Evolutionary conservation across 2,113 vertebrate species (phyloP), one percentile per base, ranked within the genome.

Genomic region (Tricholaema leucomelas): DNA sequence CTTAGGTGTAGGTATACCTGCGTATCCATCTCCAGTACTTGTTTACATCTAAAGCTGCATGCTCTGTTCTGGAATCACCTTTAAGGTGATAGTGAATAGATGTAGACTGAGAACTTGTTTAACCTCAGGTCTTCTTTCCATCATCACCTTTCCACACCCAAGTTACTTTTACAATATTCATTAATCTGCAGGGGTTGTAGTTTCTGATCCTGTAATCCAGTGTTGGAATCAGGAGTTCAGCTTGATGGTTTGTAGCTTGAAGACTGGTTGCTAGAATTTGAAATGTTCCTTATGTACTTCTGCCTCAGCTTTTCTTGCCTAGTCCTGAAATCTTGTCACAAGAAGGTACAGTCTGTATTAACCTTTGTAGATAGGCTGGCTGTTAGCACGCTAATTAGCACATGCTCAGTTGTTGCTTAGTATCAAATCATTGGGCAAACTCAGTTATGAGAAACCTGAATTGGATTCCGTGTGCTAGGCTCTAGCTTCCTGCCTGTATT

Each of bases 381-480:
- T 88, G 54, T 52, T 88, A 82, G 75, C 48, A 65, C 30, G 2
- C 74, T 87, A 35, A 63, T 85, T 71, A 69, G 46, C 63, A 88
- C 3, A 0, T 65, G 15, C 33, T 82, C 50, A 23, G 16, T 61
- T 64, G 42, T 88, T 91, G 78, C 86, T 87, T 73, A 75, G 70
- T 75, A 91, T 15, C 88, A 90, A 74, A 28, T 56, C 80, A 44
- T 78, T 87, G 70, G 79, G 59, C 87, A 80, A 88, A 61, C 44
- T 75, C 76, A 72, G 36, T 96, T 85, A 75, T 91, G 86, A 92
- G 88, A 96, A 79, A 87, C 35, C 48, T 93, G 30, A 25, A 77
- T 9, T 84, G 82, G 55, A 81, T 95, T 82, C 66, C 27, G 3
- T 80, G 79, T 92, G 66, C 35, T 36, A 76, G 52, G 33, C 72